Base-by-base conservation (phyloP, 2,113 vertebrate genomes). In the Sinocyclocheilus maitianheensis region DNA sequence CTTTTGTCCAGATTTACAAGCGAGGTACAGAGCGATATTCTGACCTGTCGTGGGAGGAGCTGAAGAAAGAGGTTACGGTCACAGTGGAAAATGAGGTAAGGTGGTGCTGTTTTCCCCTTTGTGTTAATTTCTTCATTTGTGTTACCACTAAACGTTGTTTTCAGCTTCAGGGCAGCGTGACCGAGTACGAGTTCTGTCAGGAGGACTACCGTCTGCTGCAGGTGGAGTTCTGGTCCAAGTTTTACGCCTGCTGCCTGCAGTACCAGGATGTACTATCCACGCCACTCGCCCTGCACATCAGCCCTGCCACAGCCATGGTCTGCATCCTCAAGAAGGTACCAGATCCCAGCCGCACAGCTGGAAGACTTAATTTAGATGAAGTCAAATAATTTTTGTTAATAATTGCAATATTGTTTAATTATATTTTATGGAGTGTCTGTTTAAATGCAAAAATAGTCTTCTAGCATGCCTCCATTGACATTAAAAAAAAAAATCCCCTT, bases 161-260 rank as follows among this genome's bases (percentile, higher is more conserved):
- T 22, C 87, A 99, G 98, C 95, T 99, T 88, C 97, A 97, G 91
- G 92, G 94, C 93, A 98, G 96, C 0, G 93, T 98, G 86, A 97
- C 96, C 0, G 96, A 98, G 84, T 97, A 96, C 0, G 97, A 99
- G 93, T 97, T 97, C 89, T 97, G 97, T 0, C 97, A 94, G 53
- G 97, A 99, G 88, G 97, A 98, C 83, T 99, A 97, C 75, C 96
- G 96, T 8, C 96, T 96, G 89, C 93, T 99, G 72, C 97, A 99
- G 88, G 95, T 97, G 89, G 97, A 97, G 89, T 97, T 97, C 92
- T 99, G 98, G 98, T 97, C 97, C 84, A 97, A 96, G 92, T 98
- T 99, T 88, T 99, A 99, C 3, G 96, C 96, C 84, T 99, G 97
- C 87, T 98, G 97, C 88, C 94, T 99, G 34, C 97, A 99, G 91